Evolutionary conservation across 2,797 vertebrate genomes (phyloP).

Genomic region (Hydrophis major): DNA sequence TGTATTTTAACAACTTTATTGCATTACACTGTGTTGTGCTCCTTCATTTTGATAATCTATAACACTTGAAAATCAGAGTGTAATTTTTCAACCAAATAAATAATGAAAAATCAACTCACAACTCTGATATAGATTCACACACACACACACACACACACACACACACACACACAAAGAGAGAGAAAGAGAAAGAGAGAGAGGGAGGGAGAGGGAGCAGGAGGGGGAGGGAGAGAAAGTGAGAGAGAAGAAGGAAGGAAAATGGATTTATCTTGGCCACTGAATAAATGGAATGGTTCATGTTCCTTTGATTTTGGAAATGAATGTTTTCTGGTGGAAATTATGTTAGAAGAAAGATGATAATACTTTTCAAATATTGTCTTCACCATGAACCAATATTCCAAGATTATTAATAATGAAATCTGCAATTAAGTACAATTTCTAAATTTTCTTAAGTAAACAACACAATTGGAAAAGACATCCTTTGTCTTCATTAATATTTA

Average conservation of each 20-base stretch:
- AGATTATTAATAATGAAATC: background rate
- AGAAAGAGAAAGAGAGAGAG: no score
- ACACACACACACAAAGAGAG: no score
- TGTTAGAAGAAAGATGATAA: background rate
- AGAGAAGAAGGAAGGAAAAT: background rate
- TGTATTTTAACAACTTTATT: background rate
- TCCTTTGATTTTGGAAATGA: background rate
- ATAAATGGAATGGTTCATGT: background rate
- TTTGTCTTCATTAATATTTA: background rate
- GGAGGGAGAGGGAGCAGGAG: no score
- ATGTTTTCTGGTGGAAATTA: background rate
- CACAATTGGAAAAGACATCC: background rate
- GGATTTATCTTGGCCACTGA: background rate
- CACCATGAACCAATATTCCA: background rate
- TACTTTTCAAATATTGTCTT: background rate
- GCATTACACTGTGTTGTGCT: background rate
- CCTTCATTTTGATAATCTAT: background rate
- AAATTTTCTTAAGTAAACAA: background rate
- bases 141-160: no score
- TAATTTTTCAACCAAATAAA: background rate
- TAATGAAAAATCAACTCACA: background rate
- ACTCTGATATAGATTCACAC: background rate
- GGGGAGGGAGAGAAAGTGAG: no score
- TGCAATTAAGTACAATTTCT: background rate
- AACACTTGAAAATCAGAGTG: background rate